A percentile compares a stretch with the other conserved stretches of the same genome.
These are phyloP conservation scores for Mesorhabditis sp. DNA, from an alignment of 2,888 invertebrate species.

Conservation along the genomic window DNA sequence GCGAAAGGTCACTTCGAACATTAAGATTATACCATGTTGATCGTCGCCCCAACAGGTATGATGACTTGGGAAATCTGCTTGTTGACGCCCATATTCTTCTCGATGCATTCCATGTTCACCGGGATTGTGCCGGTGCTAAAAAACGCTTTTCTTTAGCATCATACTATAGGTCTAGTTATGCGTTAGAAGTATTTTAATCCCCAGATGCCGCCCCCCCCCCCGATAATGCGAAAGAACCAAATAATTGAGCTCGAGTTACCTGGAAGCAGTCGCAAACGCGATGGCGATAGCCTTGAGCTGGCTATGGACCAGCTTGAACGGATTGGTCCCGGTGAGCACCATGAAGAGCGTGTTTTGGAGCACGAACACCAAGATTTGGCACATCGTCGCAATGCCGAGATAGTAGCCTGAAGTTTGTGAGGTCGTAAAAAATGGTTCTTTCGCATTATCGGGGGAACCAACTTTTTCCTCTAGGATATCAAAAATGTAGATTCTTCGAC, in stretches of 20 bases:
- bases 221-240: neutral
- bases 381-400: neutral
- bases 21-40: neutral
- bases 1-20: neutral
- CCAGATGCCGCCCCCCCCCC: no score
- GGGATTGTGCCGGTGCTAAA: neutral
- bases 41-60: neutral
- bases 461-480: no score
- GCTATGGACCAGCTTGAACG: neutral
- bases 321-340: neutral
- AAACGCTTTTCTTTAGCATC: no score
- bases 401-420: neutral
- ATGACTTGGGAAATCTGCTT: neutral
- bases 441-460: no score
- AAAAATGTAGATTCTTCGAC: no score
- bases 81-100: constrained; percentile 5
- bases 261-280: neutral
- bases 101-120: neutral
- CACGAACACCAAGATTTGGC: neutral
- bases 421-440: no score
- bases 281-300: neutral
- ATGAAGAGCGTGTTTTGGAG: neutral
- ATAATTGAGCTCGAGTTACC: neutral
- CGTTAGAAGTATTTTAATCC: no score
- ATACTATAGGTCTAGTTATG: no score